Evolutionary conservation across 2,797 vertebrate species (phyloP), one percentile per base, ranked within the genome.

Genomic region (Gadopsis marmoratus): DNA sequence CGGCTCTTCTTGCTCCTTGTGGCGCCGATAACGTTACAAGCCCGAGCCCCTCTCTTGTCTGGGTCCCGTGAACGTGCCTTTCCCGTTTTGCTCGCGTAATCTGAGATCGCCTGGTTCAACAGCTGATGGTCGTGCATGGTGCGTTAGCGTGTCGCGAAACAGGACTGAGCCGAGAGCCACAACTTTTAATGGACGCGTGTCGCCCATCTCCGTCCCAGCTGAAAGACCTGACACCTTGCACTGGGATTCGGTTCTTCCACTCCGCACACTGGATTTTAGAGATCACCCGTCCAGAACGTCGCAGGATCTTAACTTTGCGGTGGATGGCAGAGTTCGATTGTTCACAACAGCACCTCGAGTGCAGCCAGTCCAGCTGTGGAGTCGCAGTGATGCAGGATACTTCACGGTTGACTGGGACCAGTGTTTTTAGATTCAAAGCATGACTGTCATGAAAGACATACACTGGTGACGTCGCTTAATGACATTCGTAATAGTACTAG

Each of bases 121-220:
- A 39, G 37, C 33, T 35, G 3, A 43, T 51, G 23, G 0, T 4
- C 5, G 43, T 4, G 11, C 4, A 47, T 6, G 16, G 16, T 26
- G 26, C 19, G 0, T 26, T 39, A 35, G 16, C 17, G 26, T n/a
- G 23, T 48, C 26, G 8, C 21, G 35, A 13, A 62, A 39, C 35
- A 17, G 2, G 21, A 45, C 43, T 35, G 12, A 7, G 13, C 1
- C n/a, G 47, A 8, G 13, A 17, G 0, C 11, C 56, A 1, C 48
- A 5, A 26, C 4, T 51, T 39, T 0, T 14, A n/a, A 23, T 9
- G 39, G 9, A 29, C 71, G 53, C 33, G 21, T 39, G 2, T 61
- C 59, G 90, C 89, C 90, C 90, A 93, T 94, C 75, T 83, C 17
- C 41, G 51, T 55, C 47, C 55, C 43, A 60, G 41, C 76, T 80